Percentiles rank a stretch among this genome's conserved stretches.
phyloP scores from a whole-genome alignment of 1,140 invertebrate genomes.

The Pomacea maculata region DNA sequence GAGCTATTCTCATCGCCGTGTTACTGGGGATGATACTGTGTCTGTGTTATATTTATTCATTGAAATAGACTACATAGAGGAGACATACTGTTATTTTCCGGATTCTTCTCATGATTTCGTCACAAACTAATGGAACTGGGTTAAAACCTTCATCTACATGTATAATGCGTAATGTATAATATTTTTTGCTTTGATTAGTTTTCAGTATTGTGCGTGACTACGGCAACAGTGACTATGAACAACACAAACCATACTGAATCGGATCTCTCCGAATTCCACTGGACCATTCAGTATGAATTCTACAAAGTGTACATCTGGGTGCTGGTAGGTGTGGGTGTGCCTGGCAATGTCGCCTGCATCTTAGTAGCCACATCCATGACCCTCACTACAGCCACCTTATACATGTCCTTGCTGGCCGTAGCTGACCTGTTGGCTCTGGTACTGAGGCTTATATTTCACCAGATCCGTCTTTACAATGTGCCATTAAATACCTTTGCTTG shows the following conservation, averaged over 20 bases:
- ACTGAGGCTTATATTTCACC: constrained; percentile 41
- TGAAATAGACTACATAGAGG: background rate
- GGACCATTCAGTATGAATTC: background rate
- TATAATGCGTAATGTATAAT: no score
- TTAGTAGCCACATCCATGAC: constrained; percentile 42
- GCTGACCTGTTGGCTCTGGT: constrained; percentile 38
- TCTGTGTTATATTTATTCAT: constrained; percentile 21
- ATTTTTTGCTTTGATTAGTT: no score
- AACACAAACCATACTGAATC: no score
- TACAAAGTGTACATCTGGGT: constrained; percentile 46
- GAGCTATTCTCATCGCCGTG: constrained; percentile 22
- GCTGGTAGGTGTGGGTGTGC: constrained; percentile 41
- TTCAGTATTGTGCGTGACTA: no score
- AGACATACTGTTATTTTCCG: background rate
- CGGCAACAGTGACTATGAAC: no score
- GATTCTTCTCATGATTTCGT: background rate
- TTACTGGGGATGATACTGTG: background rate
- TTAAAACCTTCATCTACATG: constrained; percentile 3
- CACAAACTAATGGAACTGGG: constrained; percentile 15
- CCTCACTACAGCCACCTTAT: constrained; percentile 44
- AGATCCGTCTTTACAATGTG: constrained; percentile 25
- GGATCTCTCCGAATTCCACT: no score
- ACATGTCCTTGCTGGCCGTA: constrained; percentile 43
- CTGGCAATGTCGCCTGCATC: constrained; percentile 44
- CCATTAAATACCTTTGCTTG: background rate